A percentile compares a stretch with the other conserved stretches of the same genome.
Evolutionary conservation across 2,888 invertebrate genomes (phyloP).

Genomic region (Chloroclystis v-ata): DNA sequence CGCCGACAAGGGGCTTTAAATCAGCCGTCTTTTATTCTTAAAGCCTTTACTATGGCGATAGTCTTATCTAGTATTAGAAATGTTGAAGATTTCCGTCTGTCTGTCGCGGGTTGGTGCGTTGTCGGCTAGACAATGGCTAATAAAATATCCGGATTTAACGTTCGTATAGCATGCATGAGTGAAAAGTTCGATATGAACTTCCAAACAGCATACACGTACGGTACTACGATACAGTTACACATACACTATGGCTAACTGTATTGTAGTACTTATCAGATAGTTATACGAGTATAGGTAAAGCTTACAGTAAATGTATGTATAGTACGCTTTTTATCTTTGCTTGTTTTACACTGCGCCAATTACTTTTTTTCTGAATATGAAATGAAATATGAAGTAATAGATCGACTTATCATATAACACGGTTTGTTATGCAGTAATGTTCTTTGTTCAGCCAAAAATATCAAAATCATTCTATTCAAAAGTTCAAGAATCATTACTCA

Average conservation of each 20-base stretch:
- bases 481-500: conserved; percentile 36
- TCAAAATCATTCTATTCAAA: too few species aligned
- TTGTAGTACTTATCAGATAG: too few species aligned
- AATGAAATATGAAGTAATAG: too few species aligned
- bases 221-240: conserved; percentile 34
- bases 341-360: too few species aligned
- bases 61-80: conserved; percentile 14
- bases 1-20: conserved; percentile 65
- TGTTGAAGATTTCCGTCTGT: not conserved
- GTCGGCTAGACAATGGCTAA: conserved; percentile 3
- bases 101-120: not conserved
- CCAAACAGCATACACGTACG: conserved; percentile 24
- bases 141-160: conserved; percentile 29
- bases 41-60: conserved; percentile 55
- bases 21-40: conserved; percentile 65
- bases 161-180: conserved; percentile 38
- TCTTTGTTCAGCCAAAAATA: too few species aligned
- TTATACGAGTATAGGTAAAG: too few species aligned
- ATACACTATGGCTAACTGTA: too few species aligned
- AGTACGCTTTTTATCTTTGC: too few species aligned
- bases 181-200: conserved; percentile 31
- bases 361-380: conserved; percentile 12
- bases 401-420: too few species aligned
- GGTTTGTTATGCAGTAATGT: too few species aligned
- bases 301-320: too few species aligned